Evolutionary conservation across 2,797 vertebrate genomes (phyloP), one percentile per base, ranked within the genome.

Genomic region (Saxicola maurus): DNA sequence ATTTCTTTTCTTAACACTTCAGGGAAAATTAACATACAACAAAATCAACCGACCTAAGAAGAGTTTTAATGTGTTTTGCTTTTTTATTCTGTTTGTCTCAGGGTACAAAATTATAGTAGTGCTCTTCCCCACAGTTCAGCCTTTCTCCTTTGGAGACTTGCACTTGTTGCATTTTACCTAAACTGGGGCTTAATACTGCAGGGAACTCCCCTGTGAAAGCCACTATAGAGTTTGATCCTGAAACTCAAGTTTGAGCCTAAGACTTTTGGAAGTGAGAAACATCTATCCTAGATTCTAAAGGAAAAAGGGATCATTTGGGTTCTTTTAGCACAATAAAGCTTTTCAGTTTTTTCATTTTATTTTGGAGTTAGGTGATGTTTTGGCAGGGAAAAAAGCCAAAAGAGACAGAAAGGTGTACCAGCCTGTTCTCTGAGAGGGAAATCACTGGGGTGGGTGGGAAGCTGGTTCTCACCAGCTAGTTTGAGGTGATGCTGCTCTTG

Each of bases 371-470:
- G 6, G 7, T 49, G 27, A 17, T 79, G 45, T 48, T 91, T 66
- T 52, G 27, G 10, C 20, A 73, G 55, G n/a, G 6, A 21, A 33
- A 51, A 33, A n/a, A 52, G 1, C 1, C 11, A 2, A 0, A 67
- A 67, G 23, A 52, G 9, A 52, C 25, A 49, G 33, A 60, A 66
- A 78, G 9, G 10, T 78, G 16, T n/a, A 31, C 6, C 12, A n/a
- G 4, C 16, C 3, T 43, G 0, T 74, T 69, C 37, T 33, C 1
- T 67, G 23, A 33, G n/a, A 80, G 28, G 13, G 21, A 76, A 51
- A 14, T 62, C 40, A 37, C 13, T 17, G 43, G 40, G 5, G 3
- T 4, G 3, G 21, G 17, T 57, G 33, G 40, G 45, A 82, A 74
- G 49, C 5, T 74, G 24, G 3, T 56, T 90, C 15, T 80, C 15